These are phyloP conservation scores for Globodera rostochiensis DNA, from an alignment of 1,140 invertebrate species.

Conservation along the genomic window DNA sequence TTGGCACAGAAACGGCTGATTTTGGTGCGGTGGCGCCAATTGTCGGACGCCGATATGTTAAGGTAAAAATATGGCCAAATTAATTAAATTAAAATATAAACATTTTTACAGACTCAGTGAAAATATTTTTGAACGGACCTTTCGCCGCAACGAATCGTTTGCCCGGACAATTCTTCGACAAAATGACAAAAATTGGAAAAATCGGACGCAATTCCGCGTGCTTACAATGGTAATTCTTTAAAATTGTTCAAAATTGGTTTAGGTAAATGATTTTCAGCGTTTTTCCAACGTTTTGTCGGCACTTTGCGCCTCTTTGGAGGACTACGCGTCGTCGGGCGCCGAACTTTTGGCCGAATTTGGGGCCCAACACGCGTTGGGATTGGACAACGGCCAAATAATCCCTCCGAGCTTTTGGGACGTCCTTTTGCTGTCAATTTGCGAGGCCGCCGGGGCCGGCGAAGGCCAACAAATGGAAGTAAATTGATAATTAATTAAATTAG, in stretches of 20 bases:
- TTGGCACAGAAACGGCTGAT: slow-evolving; percentile 5
- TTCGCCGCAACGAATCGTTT: slow-evolving; percentile 7
- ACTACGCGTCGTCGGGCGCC: neutral
- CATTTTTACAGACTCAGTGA: neutral
- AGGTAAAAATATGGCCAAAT: neutral
- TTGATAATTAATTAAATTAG: neutral
- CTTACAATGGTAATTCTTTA: neutral
- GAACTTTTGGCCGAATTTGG: slow-evolving; percentile 11
- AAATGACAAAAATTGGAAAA: neutral
- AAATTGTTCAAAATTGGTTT: neutral
- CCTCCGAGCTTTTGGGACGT: slow-evolving; percentile 9
- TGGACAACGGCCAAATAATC: neutral
- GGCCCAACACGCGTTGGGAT: neutral
- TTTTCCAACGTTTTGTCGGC: slow-evolving; percentile 1
- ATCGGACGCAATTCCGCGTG: neutral
- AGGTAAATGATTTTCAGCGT: neutral
- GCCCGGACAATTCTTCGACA: neutral
- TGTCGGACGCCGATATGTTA: neutral
- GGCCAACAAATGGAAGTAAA: slow-evolving; percentile 1
- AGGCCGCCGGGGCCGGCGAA: slow-evolving; percentile 7
- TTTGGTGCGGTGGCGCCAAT: slow-evolving; percentile 1
- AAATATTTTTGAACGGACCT: slow-evolving; percentile 1
- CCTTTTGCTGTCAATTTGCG: slow-evolving; percentile 9
- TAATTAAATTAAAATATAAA: neutral
- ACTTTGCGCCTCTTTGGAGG: slow-evolving; percentile 1